Conservation (phyloP, 2,113 vertebrate genomes). For the Centropus unirufus region DNA sequence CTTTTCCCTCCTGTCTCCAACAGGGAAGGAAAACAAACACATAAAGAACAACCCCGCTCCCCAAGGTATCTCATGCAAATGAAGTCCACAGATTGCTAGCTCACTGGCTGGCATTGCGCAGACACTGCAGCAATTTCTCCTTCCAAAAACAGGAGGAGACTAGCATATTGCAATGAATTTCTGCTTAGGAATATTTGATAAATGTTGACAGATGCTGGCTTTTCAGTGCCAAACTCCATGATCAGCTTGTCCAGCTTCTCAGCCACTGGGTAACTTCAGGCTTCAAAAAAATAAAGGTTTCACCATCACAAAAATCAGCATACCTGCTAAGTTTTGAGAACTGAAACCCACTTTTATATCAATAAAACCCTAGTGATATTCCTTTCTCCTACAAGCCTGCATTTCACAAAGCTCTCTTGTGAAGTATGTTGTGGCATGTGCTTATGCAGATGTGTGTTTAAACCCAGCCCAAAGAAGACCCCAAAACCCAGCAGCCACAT, state of each 20-base stretch:
- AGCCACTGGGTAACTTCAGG: not conserved
- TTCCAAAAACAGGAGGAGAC: slow-evolving; percentile 35
- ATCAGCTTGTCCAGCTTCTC: not conserved
- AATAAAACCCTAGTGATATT: not conserved
- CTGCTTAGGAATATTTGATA: slow-evolving; percentile 31
- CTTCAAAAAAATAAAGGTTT: not conserved
- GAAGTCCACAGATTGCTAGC: not conserved
- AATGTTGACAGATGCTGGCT: slow-evolving; percentile 47
- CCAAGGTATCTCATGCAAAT: not conserved
- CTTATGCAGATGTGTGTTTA: not conserved
- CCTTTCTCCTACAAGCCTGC: not conserved
- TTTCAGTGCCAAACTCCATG: not conserved
- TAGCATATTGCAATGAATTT: not conserved
- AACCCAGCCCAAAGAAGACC: not conserved
- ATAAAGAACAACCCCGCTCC: not conserved
- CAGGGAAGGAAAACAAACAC: not conserved
- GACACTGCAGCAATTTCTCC: slow-evolving; percentile 27
- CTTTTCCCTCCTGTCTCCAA: not conserved
- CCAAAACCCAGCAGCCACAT: not conserved
- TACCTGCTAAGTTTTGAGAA: not conserved
- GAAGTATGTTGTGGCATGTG: not conserved
- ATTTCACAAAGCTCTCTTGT: not conserved
- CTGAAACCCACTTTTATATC: not conserved
- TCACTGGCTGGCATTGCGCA: not conserved
- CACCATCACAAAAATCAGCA: not conserved